Conservation (phyloP, 2,797 vertebrate species). For the Myotis daubentonii region DNA sequence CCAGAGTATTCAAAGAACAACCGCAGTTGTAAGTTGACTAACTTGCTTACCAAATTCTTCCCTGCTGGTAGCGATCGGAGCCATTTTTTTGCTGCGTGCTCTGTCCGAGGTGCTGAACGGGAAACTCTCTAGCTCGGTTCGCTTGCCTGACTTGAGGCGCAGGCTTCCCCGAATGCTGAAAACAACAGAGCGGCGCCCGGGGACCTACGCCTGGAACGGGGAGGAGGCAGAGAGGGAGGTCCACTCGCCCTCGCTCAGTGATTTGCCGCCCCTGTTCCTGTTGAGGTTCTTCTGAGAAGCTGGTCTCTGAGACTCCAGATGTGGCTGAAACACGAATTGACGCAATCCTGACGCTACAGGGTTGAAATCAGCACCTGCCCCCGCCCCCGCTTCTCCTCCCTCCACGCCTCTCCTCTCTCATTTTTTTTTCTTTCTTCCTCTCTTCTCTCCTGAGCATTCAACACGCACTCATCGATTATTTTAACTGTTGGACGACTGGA, state of each 20-base stretch:
- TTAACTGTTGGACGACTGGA: constrained; percentile 85
- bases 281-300: constrained; percentile 88
- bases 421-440: constrained; percentile 65
- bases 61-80: constrained; percentile 89
- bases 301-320: constrained; percentile 84
- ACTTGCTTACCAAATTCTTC: constrained; percentile 92
- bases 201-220: constrained; percentile 49
- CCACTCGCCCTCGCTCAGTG: constrained; percentile 77
- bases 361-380: constrained; percentile 90
- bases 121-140: constrained; percentile 15
- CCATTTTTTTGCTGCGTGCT: constrained; percentile 89
- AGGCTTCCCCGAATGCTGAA: constrained; percentile 42
- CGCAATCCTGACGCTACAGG: constrained; percentile 95
- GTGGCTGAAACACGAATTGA: constrained; percentile 90
- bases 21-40: constrained; percentile 43
- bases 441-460: constrained; percentile 81
- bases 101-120: constrained; percentile 91
- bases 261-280: constrained; percentile 83
- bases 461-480: constrained; percentile 86
- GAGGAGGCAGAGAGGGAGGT: constrained; percentile 69
- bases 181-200: constrained; percentile 64
- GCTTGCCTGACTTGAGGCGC: background rate
- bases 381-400: background rate
- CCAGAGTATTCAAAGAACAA: background rate
- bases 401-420: constrained; percentile 32